phyloP scores from a whole-genome alignment of 2,113 vertebrate species.

The Rostratula benghalensis region DNA sequence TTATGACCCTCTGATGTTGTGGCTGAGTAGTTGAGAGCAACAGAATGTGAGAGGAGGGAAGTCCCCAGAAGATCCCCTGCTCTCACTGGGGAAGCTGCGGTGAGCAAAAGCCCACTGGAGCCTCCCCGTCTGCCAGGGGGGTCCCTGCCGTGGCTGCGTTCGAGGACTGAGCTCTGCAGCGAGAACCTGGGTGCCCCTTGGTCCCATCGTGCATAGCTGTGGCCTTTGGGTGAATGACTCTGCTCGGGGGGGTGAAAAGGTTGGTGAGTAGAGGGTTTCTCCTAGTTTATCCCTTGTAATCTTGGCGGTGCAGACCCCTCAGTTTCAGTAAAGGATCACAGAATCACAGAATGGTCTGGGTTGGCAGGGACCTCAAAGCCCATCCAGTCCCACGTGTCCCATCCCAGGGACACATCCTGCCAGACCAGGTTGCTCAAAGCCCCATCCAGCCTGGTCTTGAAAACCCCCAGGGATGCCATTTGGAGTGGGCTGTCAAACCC shows the following conservation, averaged over 20 bases:
- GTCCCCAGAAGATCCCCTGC: slow-evolving; percentile 26
- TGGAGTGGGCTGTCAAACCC: background rate
- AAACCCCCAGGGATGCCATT: background rate
- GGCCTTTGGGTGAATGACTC: background rate
- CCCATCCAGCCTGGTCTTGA: too few relatives aligned
- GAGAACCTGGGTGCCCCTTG: background rate
- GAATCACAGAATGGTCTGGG: too few relatives aligned
- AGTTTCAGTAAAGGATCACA: background rate
- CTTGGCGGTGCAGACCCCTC: background rate
- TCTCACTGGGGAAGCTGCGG: background rate
- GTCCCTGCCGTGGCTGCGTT: background rate
- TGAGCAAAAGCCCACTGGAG: background rate
- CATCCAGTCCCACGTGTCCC: too few relatives aligned
- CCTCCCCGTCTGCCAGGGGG: background rate
- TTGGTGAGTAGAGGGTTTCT: background rate
- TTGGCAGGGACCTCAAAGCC: too few relatives aligned
- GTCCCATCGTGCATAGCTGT: too few relatives aligned
- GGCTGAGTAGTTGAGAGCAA: background rate
- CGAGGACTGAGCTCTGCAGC: background rate
- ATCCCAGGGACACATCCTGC: too few relatives aligned
- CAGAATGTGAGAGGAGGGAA: slow-evolving; percentile 5
- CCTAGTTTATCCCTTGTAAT: accelerated
- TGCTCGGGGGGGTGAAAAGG: background rate
- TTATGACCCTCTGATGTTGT: accelerated
- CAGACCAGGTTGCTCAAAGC: too few relatives aligned